Evolutionary conservation across 2,113 vertebrate genomes (phyloP), one percentile per base, ranked within the genome.

Genomic region (Motacilla alba): DNA sequence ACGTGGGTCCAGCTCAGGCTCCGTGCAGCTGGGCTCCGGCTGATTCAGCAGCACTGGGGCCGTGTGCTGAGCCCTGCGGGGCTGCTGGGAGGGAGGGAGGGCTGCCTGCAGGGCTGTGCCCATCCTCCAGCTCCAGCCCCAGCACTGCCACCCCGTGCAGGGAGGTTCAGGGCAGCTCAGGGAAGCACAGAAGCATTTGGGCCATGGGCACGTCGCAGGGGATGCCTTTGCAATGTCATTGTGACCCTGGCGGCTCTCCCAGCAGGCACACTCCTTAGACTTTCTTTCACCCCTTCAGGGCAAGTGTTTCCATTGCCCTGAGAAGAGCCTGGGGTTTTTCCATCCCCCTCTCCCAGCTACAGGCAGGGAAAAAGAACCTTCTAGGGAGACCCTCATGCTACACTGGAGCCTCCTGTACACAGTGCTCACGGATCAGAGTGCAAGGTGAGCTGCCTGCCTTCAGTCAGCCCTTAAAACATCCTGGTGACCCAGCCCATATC

Each of bases 141-240:
- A 27, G 21, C 2, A 0, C 47, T 44, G 43, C 21, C 21, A 30
- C 31, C 35, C 58, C 27, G 19, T 11, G 56, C 50, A 23, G 35
- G 11, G 27, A 0, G 0, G n/a, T 41, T 44, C 52, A 49, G 2
- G 67, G 69, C 7, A 39, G 74, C 64, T 50, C 58, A 13, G 3
- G 30, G n/a, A 19, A 33, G 62, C 14, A 3, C 52, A 63, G 76
- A 39, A 76, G 30, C 56, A 31, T 66, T 74, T 43, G 52, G 59
- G 60, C 55, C 23, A 0, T 1, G 7, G 63, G 39, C 68, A 69
- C 2, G 0, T 16, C 0, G 37, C 62, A 35, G 63, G 43, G 39
- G 55, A 15, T 77, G 81, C 50, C 84, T 77, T 67, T 0, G 0
- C 78, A 77, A 56, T 91, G 93, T 68, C 80, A 56, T 1, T 4